Conservation (phyloP, 1,140 invertebrate species). For the Brachionus sp. region DNA sequence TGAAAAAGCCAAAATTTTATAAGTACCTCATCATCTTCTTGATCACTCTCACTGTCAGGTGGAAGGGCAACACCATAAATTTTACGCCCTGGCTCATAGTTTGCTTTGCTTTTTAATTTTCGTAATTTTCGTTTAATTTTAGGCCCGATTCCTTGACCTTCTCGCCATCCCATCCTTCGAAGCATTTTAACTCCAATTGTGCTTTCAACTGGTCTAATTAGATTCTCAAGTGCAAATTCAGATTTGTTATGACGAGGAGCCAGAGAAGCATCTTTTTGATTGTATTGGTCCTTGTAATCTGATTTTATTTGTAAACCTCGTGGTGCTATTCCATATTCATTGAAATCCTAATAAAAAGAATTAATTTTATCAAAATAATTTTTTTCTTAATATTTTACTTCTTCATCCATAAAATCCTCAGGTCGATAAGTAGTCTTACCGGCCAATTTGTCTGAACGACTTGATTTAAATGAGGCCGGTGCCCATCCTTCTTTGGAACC, state of each 20-base stretch:
- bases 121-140: conserved; percentile 59
- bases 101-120: conserved; percentile 30
- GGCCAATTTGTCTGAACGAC: conserved; percentile 66
- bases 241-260: conserved; percentile 1
- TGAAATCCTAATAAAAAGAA: conserved; percentile 66
- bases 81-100: not conserved
- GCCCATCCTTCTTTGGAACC: conserved; percentile 91
- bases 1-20: conserved; percentile 54
- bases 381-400: conserved; percentile 55
- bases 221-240: not conserved
- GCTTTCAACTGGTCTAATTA: conserved; percentile 13
- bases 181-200: conserved; percentile 79
- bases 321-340: conserved; percentile 90
- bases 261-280: not conserved
- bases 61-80: conserved; percentile 24
- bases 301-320: conserved; percentile 64
- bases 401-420: conserved; percentile 98
- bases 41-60: conserved; percentile 45
- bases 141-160: conserved; percentile 83
- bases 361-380: conserved; percentile 54
- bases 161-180: conserved; percentile 75
- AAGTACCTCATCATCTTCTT: conserved; percentile 59
- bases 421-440: conserved; percentile 49
- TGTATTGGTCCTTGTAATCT: conserved; percentile 21
- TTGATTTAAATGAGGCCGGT: conserved; percentile 85